Base-by-base conservation (phyloP, 2,888 invertebrate species). In the Clanis bilineata region DNA sequence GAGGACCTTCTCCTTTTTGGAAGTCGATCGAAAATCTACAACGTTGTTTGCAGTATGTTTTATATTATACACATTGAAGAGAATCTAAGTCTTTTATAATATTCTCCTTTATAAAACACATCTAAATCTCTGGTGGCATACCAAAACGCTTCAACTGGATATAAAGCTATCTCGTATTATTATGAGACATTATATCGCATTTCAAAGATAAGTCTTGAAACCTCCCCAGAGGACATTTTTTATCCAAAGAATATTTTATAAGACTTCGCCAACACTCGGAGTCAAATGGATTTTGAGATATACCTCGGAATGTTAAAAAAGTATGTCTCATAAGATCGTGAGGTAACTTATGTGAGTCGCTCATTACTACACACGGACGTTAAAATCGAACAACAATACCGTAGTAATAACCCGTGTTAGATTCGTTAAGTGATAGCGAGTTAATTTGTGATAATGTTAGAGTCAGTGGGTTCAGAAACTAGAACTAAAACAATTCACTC, bases 251-350 rank as follows among this genome's bases (percentile, higher is more conserved):
- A 45, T 56, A 56, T 56, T 59, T 56, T 59, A 59, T 59, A 56
- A 59, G 56, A 28, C 56, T 23, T 38, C 56, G 43, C 54, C 55
- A 44, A 39, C 59, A 56, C 36, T 36, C 32, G 56, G 38, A 56
- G 38, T 56, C 59, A 59, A 56, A 59, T 54, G 59, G 55, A 55
- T 59, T 58, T 58, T 58, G 38, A 39, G 51, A 59, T 59, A 59
- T 54, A 59, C 55, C 55, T 39, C 54, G 55, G 54, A 55, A 59
- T 59, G 54, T 54, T 59, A 56, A 45, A 56, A n/a, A 38, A 56
- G 44, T 39, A 45, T 59, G 38, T 10, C 41, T 54, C 58, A 41
- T 43, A 59, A 38, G 28, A 36, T 45, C 45, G 56, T 23, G 43
- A 10, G 25, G 39, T 58, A 58, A 56, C 45, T 43, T 59, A 59